A percentile compares a stretch with the other conserved stretches of the same genome.
Conservation (phyloP, 2,113 vertebrate species). For the Xerus inauris region DNA sequence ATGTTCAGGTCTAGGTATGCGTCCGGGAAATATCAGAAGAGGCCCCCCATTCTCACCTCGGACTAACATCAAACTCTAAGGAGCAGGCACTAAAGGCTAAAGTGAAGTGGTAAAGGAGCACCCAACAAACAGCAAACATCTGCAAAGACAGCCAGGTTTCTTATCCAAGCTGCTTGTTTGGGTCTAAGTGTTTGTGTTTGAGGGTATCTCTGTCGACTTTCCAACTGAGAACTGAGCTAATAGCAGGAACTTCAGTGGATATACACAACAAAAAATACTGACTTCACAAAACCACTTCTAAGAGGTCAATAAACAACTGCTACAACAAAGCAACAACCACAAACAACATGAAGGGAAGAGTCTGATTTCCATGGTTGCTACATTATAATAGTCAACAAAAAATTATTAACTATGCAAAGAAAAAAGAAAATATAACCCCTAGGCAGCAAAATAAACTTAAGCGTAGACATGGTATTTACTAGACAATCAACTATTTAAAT, state of each 20-base stretch:
- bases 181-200: not conserved
- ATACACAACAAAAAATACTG: slow-evolving; percentile 7
- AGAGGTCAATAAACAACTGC: not conserved
- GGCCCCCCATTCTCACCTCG: not conserved
- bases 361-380: not conserved
- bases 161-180: not conserved
- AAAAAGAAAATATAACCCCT: not conserved
- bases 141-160: not conserved
- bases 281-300: slow-evolving; percentile 30
- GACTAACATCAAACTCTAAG: not conserved
- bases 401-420: not conserved
- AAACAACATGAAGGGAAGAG: not conserved
- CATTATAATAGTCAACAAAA: not conserved
- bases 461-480: not conserved
- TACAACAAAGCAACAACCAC: not conserved
- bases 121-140: not conserved
- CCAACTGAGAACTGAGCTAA: not conserved
- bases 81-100: not conserved
- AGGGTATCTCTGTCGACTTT: not conserved
- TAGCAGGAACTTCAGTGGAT: not conserved
- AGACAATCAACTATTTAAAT: not conserved
- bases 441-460: not conserved
- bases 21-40: not conserved
- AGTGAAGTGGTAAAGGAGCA: not conserved
- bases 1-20: not conserved